A percentile compares a stretch with the other conserved stretches of the same genome.
These are phyloP conservation scores for Fringilla coelebs DNA, from an alignment of 2,797 vertebrate species.

Conservation along the genomic window DNA sequence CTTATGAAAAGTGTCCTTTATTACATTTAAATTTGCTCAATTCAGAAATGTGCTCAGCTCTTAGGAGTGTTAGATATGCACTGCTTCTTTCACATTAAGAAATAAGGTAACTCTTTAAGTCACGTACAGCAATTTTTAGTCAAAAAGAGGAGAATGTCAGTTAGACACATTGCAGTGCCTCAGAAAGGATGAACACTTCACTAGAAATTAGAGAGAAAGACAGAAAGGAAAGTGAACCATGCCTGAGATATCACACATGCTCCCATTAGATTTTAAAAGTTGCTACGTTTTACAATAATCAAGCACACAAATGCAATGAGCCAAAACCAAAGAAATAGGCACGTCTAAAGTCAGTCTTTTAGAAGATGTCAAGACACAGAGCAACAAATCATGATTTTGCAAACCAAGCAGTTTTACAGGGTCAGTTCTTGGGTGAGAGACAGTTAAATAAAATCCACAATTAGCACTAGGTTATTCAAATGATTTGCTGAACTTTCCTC, in stretches of 20 bases:
- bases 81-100: conserved; percentile 6
- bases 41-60: background rate
- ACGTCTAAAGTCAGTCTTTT: background rate
- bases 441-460: background rate
- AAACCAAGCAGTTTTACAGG: background rate
- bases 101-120: conserved; percentile 8
- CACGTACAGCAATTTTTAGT: background rate
- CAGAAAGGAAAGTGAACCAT: conserved; percentile 4
- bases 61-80: conserved; percentile 10
- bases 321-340: background rate
- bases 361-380: background rate
- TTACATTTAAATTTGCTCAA: conserved; percentile 23
- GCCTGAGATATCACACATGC: background rate
- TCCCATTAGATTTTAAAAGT: background rate
- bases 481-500: background rate
- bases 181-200: background rate
- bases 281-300: background rate
- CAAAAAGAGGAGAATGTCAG: background rate
- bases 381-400: background rate
- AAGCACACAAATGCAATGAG: background rate
- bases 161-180: background rate
- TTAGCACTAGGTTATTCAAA: background rate
- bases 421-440: background rate
- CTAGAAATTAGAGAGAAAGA: background rate
- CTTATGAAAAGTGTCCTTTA: conserved; percentile 3